phyloP scores from a whole-genome alignment of 2,113 vertebrate genomes.

The Oncorhynchus mykiss region DNA sequence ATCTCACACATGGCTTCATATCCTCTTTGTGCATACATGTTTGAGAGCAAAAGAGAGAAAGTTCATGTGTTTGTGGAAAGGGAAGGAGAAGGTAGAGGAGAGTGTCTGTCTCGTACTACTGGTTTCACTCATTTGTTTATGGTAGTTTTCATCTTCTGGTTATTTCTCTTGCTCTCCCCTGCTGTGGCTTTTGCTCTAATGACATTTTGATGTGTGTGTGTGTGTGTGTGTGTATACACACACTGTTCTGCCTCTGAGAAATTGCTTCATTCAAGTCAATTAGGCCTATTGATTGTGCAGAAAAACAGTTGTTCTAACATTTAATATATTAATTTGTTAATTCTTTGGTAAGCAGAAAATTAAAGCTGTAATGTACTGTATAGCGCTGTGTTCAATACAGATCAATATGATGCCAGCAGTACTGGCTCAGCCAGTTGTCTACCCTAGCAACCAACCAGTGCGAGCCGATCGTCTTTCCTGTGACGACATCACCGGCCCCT shows the following conservation, averaged over 20 bases:
- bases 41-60: not conserved
- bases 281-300: not conserved
- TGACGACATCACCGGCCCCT: constrained; percentile 80
- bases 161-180: not conserved
- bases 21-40: not conserved
- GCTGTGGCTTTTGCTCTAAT: not conserved
- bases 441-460: constrained; percentile 49
- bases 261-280: not conserved
- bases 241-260: not conserved
- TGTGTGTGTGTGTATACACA: too few species aligned
- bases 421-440: constrained; percentile 3
- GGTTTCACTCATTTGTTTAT: not conserved
- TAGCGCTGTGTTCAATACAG: not conserved
- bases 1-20: not conserved
- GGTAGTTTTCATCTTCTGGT: not conserved
- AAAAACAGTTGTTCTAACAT: not conserved
- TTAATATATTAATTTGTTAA: not conserved
- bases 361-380: not conserved
- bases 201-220: too few species aligned
- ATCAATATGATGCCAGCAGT: not conserved
- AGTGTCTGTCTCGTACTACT: not conserved
- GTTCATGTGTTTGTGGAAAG: not conserved
- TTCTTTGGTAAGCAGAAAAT: not conserved
- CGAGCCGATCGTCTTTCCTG: constrained; percentile 24
- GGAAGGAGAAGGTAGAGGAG: not conserved